Evolutionary conservation across 2,113 vertebrate genomes (phyloP).

Genomic region (Brienomyrus longianalis): DNA sequence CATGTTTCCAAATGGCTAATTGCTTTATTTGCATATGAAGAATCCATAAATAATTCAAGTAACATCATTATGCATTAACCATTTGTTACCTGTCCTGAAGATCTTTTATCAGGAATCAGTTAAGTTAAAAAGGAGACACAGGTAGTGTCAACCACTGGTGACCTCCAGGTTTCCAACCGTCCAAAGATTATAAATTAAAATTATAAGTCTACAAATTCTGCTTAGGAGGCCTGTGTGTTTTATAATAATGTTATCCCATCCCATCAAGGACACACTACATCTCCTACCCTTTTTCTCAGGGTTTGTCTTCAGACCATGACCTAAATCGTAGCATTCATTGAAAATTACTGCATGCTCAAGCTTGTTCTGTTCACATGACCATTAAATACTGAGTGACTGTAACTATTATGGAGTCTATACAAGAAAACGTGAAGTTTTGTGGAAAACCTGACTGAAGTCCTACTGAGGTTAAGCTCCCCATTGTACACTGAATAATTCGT

Average conservation of each 20-base stretch:
- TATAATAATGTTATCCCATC: not conserved
- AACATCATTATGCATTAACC: not conserved
- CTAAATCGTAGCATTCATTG: not conserved
- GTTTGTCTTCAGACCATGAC: not conserved
- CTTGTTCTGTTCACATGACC: not conserved
- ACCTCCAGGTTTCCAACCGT: not conserved
- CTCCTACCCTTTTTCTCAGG: not conserved
- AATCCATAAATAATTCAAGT: not conserved
- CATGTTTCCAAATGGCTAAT: not conserved
- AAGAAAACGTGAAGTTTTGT: not conserved
- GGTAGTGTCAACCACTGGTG: not conserved
- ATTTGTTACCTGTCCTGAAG: not conserved
- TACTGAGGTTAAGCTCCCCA: not conserved
- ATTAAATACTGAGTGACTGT: not conserved
- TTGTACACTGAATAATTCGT: constrained; percentile 14
- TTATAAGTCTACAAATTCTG: not conserved
- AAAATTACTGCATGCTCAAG: not conserved
- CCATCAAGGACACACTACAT: not conserved
- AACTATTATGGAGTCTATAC: not conserved
- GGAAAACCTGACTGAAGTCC: not conserved
- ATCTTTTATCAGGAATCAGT: not conserved
- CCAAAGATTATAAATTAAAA: not conserved
- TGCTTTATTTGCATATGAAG: not conserved
- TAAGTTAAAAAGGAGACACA: not conserved
- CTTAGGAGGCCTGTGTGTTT: not conserved